phyloP scores from a whole-genome alignment of 2,113 vertebrate genomes.

The Rhinolophus sinicus region DNA sequence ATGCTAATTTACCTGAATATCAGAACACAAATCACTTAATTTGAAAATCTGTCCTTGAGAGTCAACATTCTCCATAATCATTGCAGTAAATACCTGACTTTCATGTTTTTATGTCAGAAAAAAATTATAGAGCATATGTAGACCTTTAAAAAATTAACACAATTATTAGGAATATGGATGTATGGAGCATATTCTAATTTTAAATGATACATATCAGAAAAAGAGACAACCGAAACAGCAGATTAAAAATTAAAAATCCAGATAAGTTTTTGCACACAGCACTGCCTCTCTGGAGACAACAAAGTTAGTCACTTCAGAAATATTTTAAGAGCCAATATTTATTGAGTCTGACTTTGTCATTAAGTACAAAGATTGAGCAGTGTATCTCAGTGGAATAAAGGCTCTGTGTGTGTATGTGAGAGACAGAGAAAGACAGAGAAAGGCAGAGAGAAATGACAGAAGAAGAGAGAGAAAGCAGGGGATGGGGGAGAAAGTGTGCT shows the following conservation, averaged over 20 bases:
- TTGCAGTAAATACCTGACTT: neutral
- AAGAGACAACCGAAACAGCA: neutral
- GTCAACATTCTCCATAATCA: neutral
- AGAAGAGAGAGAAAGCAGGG: neutral
- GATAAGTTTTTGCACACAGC: neutral
- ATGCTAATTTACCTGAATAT: neutral
- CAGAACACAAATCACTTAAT: neutral
- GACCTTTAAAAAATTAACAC: neutral
- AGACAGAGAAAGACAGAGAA: neutral
- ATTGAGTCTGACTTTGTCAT: neutral
- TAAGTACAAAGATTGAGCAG: neutral
- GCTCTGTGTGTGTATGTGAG: neutral
- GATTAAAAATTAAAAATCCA: neutral
- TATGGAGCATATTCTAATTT: slow-evolving; percentile 9
- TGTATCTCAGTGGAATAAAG: neutral
- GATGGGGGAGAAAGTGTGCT: accelerated
- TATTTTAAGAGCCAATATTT: slow-evolving; percentile 17
- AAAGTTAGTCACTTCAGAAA: slow-evolving; percentile 31
- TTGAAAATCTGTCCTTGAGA: neutral
- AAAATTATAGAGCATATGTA: neutral
- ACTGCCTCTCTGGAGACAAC: neutral
- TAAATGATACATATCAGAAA: neutral
- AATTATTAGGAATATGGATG: neutral
- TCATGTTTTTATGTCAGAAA: neutral
- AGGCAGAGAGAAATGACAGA: too few species aligned